Percentiles rank a stretch among this genome's conserved stretches.
Conservation (phyloP, 2,888 invertebrate genomes). For the Drosophila pseudotalamancana region DNA sequence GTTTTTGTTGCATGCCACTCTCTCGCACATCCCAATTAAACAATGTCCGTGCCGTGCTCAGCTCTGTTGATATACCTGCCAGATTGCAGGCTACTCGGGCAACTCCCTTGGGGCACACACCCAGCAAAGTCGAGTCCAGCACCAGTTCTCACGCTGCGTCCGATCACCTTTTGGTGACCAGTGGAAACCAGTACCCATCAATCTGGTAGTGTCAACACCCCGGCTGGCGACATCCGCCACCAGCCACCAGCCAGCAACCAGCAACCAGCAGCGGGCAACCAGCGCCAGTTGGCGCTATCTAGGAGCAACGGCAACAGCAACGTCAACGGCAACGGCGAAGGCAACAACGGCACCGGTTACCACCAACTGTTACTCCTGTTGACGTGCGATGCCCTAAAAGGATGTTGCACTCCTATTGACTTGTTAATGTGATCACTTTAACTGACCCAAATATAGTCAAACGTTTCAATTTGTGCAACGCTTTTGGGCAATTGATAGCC, state of each 20-base stretch:
- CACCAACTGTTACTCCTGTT: conserved; percentile 67
- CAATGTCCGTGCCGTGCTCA: neutral
- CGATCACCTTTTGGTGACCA: conserved; percentile 65
- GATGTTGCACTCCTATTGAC: conserved; percentile 81
- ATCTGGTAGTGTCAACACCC: conserved; percentile 76
- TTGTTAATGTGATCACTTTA: conserved; percentile 83
- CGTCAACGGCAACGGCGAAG: conserved; percentile 15
- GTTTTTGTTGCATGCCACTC: neutral
- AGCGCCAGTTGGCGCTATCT: conserved; percentile 24
- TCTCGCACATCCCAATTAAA: conserved; percentile 37
- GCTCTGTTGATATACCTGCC: conserved; percentile 35
- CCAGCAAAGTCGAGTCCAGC: conserved; percentile 20
- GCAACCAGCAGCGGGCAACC: too few species aligned
- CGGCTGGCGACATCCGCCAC: conserved; percentile 46
- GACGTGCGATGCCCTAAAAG: conserved; percentile 81
- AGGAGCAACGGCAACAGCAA: conserved; percentile 15
- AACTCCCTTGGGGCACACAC: conserved; percentile 61
- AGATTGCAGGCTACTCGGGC: conserved; percentile 33
- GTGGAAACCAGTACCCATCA: conserved; percentile 73
- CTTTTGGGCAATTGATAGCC: conserved; percentile 80
- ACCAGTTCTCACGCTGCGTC: conserved; percentile 74
- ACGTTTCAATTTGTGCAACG: conserved; percentile 82
- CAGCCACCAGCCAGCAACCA: too few species aligned
- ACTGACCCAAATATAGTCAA: conserved; percentile 82
- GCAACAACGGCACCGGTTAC: conserved; percentile 53